These are phyloP conservation scores for Eumerus sabulonum DNA, from an alignment of 2,888 invertebrate genomes.

Conservation along the genomic window DNA sequence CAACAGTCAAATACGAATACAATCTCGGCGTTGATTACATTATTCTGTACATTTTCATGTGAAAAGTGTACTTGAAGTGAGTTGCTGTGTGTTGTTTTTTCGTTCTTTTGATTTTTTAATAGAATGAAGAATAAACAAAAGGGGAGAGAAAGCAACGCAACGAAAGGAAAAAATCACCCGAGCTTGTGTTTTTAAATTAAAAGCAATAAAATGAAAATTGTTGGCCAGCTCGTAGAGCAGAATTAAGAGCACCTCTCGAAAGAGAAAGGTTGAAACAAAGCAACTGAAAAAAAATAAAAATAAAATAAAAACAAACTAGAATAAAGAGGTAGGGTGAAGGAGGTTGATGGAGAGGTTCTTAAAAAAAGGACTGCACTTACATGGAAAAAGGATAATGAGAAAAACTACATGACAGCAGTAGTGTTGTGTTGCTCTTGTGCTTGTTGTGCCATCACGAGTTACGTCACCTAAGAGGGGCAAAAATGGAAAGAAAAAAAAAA, in stretches of 20 bases:
- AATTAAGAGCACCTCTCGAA: conserved; percentile 54
- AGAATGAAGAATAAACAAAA: conserved; percentile 30
- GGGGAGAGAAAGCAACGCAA: conserved; percentile 18
- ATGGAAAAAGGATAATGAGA: conserved; percentile 46
- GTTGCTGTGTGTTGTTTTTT: too few relatives aligned
- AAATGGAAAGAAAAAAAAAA: background rate
- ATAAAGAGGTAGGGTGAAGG: conserved; percentile 3
- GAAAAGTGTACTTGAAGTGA: conserved; percentile 60
- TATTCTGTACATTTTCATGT: conserved; percentile 67
- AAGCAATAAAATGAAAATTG: conserved; percentile 67
- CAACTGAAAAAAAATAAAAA: conserved; percentile 6
- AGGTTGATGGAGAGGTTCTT: too few relatives aligned
- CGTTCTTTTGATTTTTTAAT: conserved; percentile 5
- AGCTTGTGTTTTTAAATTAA: conserved; percentile 67
- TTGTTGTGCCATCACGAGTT: conserved; percentile 9
- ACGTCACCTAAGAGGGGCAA: conserved; percentile 13
- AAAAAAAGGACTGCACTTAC: conserved; percentile 31
- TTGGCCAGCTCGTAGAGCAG: conserved; percentile 60
- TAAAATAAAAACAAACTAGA: background rate
- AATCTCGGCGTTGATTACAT: conserved; percentile 61
- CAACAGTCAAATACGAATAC: conserved; percentile 1
- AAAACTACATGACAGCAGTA: conserved; percentile 37
- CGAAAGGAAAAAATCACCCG: conserved; percentile 42
- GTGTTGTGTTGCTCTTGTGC: conserved; percentile 21
- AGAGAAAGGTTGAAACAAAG: conserved; percentile 25